Percentiles rank a stretch among this genome's conserved stretches.
phyloP scores from a whole-genome alignment of 2,797 vertebrate genomes.

The Spinus olivaceus region DNA sequence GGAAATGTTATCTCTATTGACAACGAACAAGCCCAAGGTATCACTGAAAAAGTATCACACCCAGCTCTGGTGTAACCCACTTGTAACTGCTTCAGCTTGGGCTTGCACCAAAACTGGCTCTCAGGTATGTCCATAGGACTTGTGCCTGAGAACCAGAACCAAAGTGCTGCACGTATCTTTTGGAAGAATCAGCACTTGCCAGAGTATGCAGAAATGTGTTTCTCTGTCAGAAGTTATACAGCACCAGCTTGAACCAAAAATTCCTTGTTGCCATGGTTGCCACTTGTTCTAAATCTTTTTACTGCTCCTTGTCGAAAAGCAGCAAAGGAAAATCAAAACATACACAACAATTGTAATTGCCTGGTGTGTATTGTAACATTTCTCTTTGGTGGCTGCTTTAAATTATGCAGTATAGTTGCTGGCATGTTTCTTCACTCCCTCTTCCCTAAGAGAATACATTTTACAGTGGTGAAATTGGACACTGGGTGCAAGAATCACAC shows the following conservation, averaged over 20 bases:
- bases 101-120: neutral
- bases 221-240: neutral
- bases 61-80: neutral
- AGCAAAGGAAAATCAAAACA: conserved; percentile 42
- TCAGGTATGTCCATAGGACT: rapidly evolving
- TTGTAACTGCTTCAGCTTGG: neutral
- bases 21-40: neutral
- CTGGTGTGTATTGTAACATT: conserved; percentile 30
- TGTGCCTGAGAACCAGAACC: neutral
- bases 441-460: neutral
- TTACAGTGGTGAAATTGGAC: conserved; percentile 27
- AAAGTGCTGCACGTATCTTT: neutral
- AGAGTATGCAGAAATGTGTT: conserved; percentile 8
- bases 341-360: conserved; percentile 11
- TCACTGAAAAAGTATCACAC: neutral
- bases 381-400: conserved; percentile 33
- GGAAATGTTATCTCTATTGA: neutral
- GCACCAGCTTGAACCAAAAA: neutral
- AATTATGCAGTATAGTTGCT: conserved; percentile 42
- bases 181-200: neutral
- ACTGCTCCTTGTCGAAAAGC: neutral
- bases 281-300: conserved; percentile 40
- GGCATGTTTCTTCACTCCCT: neutral
- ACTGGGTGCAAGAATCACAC: neutral
- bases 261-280: conserved; percentile 54